Evolutionary conservation across 2,888 invertebrate genomes (phyloP), one percentile per base, ranked within the genome.

Genomic region (Zygogramma bicolorata): DNA sequence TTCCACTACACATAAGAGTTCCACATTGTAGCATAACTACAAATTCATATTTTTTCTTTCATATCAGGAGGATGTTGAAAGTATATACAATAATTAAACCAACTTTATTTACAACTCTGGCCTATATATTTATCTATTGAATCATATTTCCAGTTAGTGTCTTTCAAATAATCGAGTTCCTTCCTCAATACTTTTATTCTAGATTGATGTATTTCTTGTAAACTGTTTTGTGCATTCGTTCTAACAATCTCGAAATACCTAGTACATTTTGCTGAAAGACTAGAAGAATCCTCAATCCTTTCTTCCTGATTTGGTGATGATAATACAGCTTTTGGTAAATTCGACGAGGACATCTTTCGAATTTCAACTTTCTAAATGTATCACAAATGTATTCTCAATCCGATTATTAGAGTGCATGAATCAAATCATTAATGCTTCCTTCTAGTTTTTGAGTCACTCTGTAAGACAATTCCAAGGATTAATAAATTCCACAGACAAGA

Each of bases 81-180:
- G n/a, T n/a, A n/a, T n/a, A n/a, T 46, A 18, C 5, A 46, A 46
- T 4, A 22, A 66, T 25, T 27, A 27, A 61, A 6, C 15, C 42
- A 31, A 25, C n/a, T n/a, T 74, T 59, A 75, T 69, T 74, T 68
- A 65, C 59, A 75, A 42, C 74, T 76, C 82, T 91, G 91, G 22
- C 90, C 90, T 84, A 91, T 90, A 70, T 90, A 92, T 85, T 91
- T 93, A 75, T 94, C 93, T 79, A 91, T 89, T 46, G 90, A 87
- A 65, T 93, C 92, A 88, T 93, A 95, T 86, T 93, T 92, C 95
- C 95, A 95, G 83, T 94, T 93, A 0, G 94, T 94, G 66, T 92
- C 90, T 84, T 93, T 94, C n/a, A 95, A 87, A 83, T 92, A 92
- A 78, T 93, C 93, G 68, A 95, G 86, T 86, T 95, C 94, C 85